phyloP scores from a whole-genome alignment of 2,113 vertebrate species.

The Peromyscus maniculatus region DNA sequence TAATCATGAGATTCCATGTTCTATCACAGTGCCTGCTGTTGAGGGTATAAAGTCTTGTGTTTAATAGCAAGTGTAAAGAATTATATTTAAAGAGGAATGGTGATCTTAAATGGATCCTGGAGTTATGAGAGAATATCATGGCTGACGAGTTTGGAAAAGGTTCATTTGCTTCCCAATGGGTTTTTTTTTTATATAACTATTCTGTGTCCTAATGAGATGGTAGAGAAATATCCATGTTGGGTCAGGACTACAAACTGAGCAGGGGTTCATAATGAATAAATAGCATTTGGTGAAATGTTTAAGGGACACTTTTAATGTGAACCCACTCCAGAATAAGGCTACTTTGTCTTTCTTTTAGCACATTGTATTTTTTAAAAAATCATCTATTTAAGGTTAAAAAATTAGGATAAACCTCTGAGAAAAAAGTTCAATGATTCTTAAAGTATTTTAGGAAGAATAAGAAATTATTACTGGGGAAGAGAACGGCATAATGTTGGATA shows the following conservation, averaged over 20 bases:
- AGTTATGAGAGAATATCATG: background rate
- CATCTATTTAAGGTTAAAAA: background rate
- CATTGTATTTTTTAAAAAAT: background rate
- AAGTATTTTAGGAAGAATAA: slow-evolving; percentile 33
- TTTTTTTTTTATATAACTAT: background rate
- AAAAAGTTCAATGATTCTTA: background rate
- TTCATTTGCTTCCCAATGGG: background rate
- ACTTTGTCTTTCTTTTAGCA: background rate
- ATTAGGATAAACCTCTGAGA: background rate
- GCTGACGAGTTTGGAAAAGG: slow-evolving; percentile 1
- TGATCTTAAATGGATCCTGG: background rate
- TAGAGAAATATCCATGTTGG: background rate
- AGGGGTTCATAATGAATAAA: background rate
- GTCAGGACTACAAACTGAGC: background rate
- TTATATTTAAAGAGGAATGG: slow-evolving; percentile 19
- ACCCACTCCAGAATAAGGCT: background rate
- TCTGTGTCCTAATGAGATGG: slow-evolving; percentile 15
- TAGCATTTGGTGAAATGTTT: background rate
- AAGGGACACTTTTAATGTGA: slow-evolving; percentile 24
- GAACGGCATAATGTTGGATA: background rate
- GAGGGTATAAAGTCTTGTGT: background rate
- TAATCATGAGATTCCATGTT: background rate
- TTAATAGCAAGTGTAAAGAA: slow-evolving; percentile 29
- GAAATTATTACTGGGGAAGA: background rate
- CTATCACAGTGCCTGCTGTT: background rate